Percentiles rank a stretch among this genome's conserved stretches.
phyloP scores from a whole-genome alignment of 2,113 vertebrate genomes.

The Bagarius yarrelli region DNA sequence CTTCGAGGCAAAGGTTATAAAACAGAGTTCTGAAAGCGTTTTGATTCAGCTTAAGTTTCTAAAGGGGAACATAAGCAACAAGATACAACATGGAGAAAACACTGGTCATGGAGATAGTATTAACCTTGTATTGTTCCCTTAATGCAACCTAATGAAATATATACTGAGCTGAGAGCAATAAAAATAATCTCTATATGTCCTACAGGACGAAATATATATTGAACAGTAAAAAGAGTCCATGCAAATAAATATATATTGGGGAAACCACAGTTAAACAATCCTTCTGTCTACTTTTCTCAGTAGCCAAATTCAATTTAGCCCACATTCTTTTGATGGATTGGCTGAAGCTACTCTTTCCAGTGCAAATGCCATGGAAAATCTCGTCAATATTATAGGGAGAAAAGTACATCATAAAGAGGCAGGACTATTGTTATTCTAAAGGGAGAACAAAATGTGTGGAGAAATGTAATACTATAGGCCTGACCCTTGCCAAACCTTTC shows the following conservation, averaged over 20 bases:
- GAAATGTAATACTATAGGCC: slow-evolving; percentile 21
- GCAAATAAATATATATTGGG: slow-evolving; percentile 49
- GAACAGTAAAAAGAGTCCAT: slow-evolving; percentile 10
- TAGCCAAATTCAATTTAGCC: slow-evolving; percentile 51
- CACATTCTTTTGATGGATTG: slow-evolving; percentile 53
- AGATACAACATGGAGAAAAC: slow-evolving; percentile 21
- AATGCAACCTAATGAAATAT: not conserved
- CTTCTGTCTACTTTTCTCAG: slow-evolving; percentile 43
- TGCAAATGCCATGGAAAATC: slow-evolving; percentile 57
- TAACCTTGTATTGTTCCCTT: not conserved
- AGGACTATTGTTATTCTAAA: slow-evolving; percentile 22
- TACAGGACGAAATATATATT: slow-evolving; percentile 25
- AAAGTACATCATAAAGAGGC: slow-evolving; percentile 20
- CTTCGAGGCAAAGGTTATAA: too few relatives aligned
- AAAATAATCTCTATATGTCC: slow-evolving; percentile 1
- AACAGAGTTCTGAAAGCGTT: too few relatives aligned
- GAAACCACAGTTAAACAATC: slow-evolving; percentile 48
- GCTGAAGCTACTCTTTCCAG: slow-evolving; percentile 55
- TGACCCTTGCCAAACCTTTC: slow-evolving; percentile 7
- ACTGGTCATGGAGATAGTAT: not conserved
- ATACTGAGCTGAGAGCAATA: not conserved
- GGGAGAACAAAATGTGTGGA: slow-evolving; percentile 18
- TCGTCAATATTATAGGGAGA: slow-evolving; percentile 34
- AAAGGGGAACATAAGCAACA: not conserved
- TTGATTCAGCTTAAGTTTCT: too few relatives aligned